A percentile compares a stretch with the other conserved stretches of the same genome.
These are phyloP conservation scores for Brachyhypopomus occidentalis DNA, from an alignment of 2,113 vertebrate species.

Conservation along the genomic window DNA sequence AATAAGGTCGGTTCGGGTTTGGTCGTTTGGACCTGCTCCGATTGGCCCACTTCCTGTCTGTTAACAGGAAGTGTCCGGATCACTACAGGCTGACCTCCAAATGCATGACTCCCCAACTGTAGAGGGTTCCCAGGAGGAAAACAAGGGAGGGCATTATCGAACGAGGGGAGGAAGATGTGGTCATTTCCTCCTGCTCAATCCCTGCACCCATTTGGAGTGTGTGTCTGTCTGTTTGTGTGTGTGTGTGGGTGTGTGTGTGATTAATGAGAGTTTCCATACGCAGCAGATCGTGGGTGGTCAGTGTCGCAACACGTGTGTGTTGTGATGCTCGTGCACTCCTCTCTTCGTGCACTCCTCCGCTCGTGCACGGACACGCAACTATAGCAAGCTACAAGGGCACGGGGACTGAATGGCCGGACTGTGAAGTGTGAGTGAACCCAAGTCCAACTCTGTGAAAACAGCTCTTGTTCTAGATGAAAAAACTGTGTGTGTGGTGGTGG, in stretches of 20 bases:
- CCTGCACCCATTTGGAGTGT: not conserved
- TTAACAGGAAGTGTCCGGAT: too few relatives aligned
- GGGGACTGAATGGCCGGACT: slow-evolving; percentile 70
- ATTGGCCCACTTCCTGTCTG: not conserved
- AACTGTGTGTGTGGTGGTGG: slow-evolving; percentile 22
- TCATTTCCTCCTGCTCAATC: slow-evolving; percentile 1
- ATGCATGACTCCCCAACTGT: not conserved
- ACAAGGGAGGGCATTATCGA: not conserved
- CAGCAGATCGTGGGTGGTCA: too few relatives aligned
- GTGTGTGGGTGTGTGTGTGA: slow-evolving; percentile 40
- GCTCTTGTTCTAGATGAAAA: slow-evolving; percentile 66
- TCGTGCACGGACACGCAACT: not conserved
- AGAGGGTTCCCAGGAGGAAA: not conserved
- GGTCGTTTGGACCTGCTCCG: not conserved
- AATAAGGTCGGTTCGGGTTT: not conserved
- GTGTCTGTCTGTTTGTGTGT: slow-evolving; percentile 15
- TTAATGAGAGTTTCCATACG: slow-evolving; percentile 8
- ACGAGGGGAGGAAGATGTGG: not conserved
- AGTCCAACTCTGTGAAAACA: slow-evolving; percentile 73
- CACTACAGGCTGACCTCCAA: not conserved
- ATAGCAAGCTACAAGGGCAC: slow-evolving; percentile 13
- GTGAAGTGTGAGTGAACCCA: slow-evolving; percentile 66
- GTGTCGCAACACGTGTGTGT: too few relatives aligned
- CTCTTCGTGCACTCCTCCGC: not conserved
- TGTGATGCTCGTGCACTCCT: too few relatives aligned